Evolutionary conservation across 1,140 invertebrate genomes (phyloP), one percentile per base, ranked within the genome.

Genomic region (Epicauta chinensis): DNA sequence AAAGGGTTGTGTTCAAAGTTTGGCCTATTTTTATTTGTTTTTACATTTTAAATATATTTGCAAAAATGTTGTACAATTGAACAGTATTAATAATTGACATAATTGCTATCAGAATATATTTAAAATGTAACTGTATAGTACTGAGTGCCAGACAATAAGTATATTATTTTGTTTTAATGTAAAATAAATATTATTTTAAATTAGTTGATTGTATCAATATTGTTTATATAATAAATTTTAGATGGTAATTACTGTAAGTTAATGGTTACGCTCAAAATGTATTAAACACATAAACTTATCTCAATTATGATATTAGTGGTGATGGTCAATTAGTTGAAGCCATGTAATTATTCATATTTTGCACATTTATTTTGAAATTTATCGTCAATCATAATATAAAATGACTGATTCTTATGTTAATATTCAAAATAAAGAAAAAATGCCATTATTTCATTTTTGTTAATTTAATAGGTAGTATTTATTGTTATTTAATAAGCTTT

Each of bases 111-210:
- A 50, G 31, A 51, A 44, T 52, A 55, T 51, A 57, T 55, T 55
- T 46, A 48, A 59, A 59, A 61, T 59, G 58, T 59, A 56, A 45
- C 17, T 41, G 48, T 51, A 54, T 44, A 38, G 56, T 52, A 61
- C 56, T 61, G 56, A 61, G 59, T 61, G 59, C 59, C 56, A 59
- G 59, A 61, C 59, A 61, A 61, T 61, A 61, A 61, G 32, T 44
- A 46, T 53, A 7, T 30, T 5, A 30, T n/a, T n/a, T 34, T 3
- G 11, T n/a, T 34, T 11, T 34, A 34, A 34, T 34, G 10, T 12
- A 34, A n/a, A 34, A 34, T 30, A 30, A 5, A 30, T 34, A 34
- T 34, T 23, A 7, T 23, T 49, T 44, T 56, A 48, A 53, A 36
- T 49, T 53, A 53, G 50, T 56, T 56, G 34, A 47, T 37, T 47